A percentile compares a stretch with the other conserved stretches of the same genome.
Evolutionary conservation across 2,797 vertebrate genomes (phyloP).

Genomic region (Halcyon chelicuti): DNA sequence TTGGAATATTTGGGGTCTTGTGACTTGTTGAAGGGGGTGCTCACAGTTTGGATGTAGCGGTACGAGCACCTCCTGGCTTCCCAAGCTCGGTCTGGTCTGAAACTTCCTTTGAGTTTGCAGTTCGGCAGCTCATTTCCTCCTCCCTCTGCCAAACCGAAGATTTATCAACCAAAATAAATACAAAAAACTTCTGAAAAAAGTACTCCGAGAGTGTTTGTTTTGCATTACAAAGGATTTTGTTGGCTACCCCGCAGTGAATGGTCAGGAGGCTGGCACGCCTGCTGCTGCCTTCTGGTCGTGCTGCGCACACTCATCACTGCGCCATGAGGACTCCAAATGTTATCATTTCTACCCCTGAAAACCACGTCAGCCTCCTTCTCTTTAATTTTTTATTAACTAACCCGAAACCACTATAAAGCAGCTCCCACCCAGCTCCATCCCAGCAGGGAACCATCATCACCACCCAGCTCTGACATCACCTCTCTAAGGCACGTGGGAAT

Average conservation of each 20-base stretch:
- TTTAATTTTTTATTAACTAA: background rate
- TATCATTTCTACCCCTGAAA: background rate
- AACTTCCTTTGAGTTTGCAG: conserved; percentile 16
- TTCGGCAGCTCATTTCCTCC: background rate
- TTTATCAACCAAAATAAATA: conserved; percentile 28
- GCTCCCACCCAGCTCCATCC: background rate
- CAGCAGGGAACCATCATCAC: background rate
- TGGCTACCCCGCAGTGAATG: background rate
- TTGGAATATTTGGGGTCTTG: background rate
- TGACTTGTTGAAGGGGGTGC: background rate
- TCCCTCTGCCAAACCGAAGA: background rate
- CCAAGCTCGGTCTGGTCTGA: background rate
- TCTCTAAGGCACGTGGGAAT: background rate
- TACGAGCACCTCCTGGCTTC: background rate
- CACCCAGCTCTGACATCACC: background rate
- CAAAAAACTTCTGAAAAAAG: background rate
- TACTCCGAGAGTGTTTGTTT: background rate
- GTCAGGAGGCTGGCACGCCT: background rate
- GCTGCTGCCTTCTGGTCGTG: background rate
- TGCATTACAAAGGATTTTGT: background rate
- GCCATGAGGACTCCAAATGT: background rate
- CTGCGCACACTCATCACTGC: background rate
- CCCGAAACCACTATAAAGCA: background rate
- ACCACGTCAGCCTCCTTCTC: background rate
- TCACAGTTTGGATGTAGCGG: background rate